Evolutionary conservation across 2,797 vertebrate genomes (phyloP).

Genomic region (Channallabes apus): DNA sequence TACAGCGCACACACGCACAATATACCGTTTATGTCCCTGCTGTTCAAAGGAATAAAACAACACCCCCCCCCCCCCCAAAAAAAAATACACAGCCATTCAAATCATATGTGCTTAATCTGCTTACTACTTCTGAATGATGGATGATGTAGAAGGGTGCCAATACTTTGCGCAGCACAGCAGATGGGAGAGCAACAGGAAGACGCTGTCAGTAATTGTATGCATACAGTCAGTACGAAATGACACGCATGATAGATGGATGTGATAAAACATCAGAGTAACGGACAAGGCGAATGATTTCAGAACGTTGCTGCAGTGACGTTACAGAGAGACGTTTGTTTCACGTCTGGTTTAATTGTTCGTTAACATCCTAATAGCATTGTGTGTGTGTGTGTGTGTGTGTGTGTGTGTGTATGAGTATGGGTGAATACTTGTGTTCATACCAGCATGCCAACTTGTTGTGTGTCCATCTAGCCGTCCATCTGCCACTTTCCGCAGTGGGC

Average conservation of each 20-base stretch:
- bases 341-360: background rate
- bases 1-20: background rate
- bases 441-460: background rate
- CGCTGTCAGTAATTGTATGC: constrained; percentile 37
- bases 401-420: constrained; percentile 3
- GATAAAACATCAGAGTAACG: background rate
- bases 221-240: background rate
- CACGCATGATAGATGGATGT: background rate
- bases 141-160: constrained; percentile 1
- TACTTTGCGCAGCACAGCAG: background rate
- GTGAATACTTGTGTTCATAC: background rate
- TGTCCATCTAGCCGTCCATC: background rate
- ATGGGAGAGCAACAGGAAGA: constrained; percentile 15
- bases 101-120: too few relatives aligned
- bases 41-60: too few relatives aligned
- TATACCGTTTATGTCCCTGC: background rate
- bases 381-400: constrained; percentile 10
- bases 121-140: background rate
- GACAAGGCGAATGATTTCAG: background rate
- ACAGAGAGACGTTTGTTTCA: background rate
- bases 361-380: background rate
- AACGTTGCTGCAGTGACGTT: background rate
- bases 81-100: background rate
- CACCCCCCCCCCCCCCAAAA: too few relatives aligned
- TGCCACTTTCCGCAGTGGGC: background rate